These are phyloP conservation scores for Notothenia rossii DNA, from an alignment of 2,113 vertebrate species.

Conservation along the genomic window DNA sequence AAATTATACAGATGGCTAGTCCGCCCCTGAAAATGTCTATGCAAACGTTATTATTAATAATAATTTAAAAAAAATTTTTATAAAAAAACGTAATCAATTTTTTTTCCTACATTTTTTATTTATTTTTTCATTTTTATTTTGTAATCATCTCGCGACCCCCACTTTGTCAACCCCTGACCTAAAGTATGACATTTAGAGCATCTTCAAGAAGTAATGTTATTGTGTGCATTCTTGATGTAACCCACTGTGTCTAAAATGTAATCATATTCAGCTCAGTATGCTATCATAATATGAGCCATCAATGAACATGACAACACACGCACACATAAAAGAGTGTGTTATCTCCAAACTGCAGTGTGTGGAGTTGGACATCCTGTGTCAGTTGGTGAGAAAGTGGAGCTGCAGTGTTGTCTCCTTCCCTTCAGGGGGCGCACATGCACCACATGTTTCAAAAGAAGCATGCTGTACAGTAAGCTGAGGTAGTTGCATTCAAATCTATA, in stretches of 20 bases:
- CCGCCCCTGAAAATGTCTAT: too few species aligned
- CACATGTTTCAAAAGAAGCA: not conserved
- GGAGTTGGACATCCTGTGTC: conserved; percentile 44
- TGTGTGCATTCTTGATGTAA: not conserved
- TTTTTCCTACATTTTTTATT: too few species aligned
- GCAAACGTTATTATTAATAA: too few species aligned
- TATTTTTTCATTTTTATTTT: too few species aligned
- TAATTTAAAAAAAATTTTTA: too few species aligned
- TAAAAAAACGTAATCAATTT: too few species aligned
- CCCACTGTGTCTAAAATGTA: not conserved
- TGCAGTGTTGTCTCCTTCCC: conserved; percentile 49
- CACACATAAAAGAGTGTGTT: conserved; percentile 6
- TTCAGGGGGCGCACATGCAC: conserved; percentile 46
- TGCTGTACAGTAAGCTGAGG: not conserved
- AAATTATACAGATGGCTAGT: too few species aligned
- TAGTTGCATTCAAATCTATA: not conserved
- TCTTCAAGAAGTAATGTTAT: too few species aligned
- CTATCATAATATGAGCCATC: not conserved
- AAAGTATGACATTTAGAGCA: too few species aligned
- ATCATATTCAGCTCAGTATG: not conserved
- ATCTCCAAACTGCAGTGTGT: conserved; percentile 36
- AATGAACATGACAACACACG: not conserved
- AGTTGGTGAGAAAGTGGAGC: not conserved
- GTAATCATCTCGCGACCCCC: too few species aligned
- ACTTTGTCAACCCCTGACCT: too few species aligned